Conservation (phyloP, 1,140 invertebrate species). For the Drosophila pseudoananassae region DNA sequence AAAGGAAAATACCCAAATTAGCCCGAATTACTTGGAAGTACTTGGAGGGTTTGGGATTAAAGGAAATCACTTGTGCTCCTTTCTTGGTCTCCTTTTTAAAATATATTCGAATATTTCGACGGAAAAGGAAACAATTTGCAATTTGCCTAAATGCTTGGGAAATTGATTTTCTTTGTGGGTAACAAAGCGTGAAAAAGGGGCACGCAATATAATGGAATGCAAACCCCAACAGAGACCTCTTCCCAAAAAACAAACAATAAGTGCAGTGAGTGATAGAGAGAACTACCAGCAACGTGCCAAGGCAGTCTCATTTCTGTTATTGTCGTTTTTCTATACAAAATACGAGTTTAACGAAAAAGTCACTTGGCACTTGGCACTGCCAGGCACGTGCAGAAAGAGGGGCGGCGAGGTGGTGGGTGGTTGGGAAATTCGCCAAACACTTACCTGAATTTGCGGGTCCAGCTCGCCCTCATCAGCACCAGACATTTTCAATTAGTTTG, state of each 20-base stretch:
- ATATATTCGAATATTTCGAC: constrained; percentile 1
- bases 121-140: constrained; percentile 38
- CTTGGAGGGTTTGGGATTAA: constrained; percentile 9
- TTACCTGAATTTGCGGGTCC: constrained; percentile 87
- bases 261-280: constrained; percentile 11
- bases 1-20: constrained; percentile 30
- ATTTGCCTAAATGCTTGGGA: constrained; percentile 34
- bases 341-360: neutral
- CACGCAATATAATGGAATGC: constrained; percentile 54
- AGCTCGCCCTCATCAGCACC: constrained; percentile 81
- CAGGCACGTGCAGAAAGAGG: constrained; percentile 19
- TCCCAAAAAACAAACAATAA: constrained; percentile 41
- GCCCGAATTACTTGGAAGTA: constrained; percentile 52
- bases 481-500: constrained; percentile 64
- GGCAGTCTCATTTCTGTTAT: constrained; percentile 34
- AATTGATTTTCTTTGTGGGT: constrained; percentile 57
- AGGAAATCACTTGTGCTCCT: constrained; percentile 35
- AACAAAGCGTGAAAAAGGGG: constrained; percentile 54
- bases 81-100: constrained; percentile 10
- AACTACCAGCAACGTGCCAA: constrained; percentile 53
- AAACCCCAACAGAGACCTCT: constrained; percentile 28
- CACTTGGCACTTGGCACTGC: constrained; percentile 27
- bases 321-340: neutral
- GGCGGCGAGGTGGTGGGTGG: neutral
- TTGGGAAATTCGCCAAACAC: constrained; percentile 45